Base-by-base conservation (phyloP, 2,888 invertebrate species). In the Brachyptera putata region DNA sequence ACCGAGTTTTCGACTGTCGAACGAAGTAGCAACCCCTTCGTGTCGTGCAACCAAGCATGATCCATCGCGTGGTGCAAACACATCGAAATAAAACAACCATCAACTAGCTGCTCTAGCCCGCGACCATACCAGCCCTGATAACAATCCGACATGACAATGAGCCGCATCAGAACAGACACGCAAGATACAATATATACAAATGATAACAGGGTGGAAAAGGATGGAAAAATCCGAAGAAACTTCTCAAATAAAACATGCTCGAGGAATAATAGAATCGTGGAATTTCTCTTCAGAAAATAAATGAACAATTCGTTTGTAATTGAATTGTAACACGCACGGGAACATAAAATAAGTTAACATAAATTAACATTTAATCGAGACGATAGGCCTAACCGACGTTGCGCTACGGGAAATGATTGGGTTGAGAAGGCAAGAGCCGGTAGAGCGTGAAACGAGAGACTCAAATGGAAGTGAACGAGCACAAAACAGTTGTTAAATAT, bases 131-230 rank as follows among this genome's bases (percentile, higher is more conserved):
- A 24, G 46, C 24, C 37, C 21, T 36, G 60, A 60, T 60, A 60
- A 30, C 36, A 56, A 60, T 60, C 60, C 41, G 56, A 60, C 60
- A 60, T 57, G 60, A 41, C 37, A 57, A 57, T 57, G 46, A 50
- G 41, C 49, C 60, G 48, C 57, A 26, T 49, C 48, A 30, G 36
- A 34, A 53, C 37, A 55, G 48, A 43, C 60, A 60, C 60, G 60
- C 49, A n/a, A n/a, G n/a, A n/a, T n/a, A n/a, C n/a, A n/a, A n/a
- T n/a, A n/a, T n/a, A n/a, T n/a, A 57, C 56, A n/a, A 18, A 53
- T 26, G 53, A 34, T 36, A 36, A 9, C 2, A 7, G 18, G 36
- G 36, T 13, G 18, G 36, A 18, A 3, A 18, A 53, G 53, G 53
- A 53, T 34, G 34, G 34, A 22, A 36, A 53, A 53, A 18, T 53